These are phyloP conservation scores for Camponotus vicinus DNA, from an alignment of 1,140 invertebrate species.

Conservation along the genomic window DNA sequence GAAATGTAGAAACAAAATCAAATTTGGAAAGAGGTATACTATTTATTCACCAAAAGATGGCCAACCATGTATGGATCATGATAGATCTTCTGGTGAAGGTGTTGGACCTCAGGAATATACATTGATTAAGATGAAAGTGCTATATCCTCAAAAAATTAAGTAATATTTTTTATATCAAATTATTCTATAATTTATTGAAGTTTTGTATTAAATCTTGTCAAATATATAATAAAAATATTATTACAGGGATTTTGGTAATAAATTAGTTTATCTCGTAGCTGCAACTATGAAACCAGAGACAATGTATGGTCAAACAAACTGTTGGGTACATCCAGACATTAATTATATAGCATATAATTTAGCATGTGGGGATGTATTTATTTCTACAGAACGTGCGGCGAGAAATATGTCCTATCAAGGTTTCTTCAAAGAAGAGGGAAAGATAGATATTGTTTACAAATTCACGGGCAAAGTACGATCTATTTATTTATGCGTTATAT, in stretches of 20 bases:
- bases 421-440: constrained; percentile 93
- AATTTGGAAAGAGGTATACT: constrained; percentile 99
- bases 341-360: constrained; percentile 95
- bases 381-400: constrained; percentile 95
- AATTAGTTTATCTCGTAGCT: constrained; percentile 95
- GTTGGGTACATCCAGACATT: constrained; percentile 98
- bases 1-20: constrained; percentile 95
- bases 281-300: constrained; percentile 99
- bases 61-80: constrained; percentile 99
- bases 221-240: constrained; percentile 64
- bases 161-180: constrained; percentile 76
- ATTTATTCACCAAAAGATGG: constrained; percentile 98
- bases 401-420: constrained; percentile 99
- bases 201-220: background rate
- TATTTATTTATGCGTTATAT: constrained; percentile 28
- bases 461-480: constrained; percentile 90
- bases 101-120: constrained; percentile 99
- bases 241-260: constrained; percentile 86
- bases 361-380: constrained; percentile 91
- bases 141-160: constrained; percentile 91
- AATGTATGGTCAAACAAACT: constrained; percentile 99
- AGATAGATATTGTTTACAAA: constrained; percentile 90
- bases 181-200: background rate
- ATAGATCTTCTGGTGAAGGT: constrained; percentile 97
- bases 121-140: constrained; percentile 96